Percentiles rank a stretch among this genome's conserved stretches.
phyloP scores from a whole-genome alignment of 2,797 vertebrate species.

The Myotis myotis region DNA sequence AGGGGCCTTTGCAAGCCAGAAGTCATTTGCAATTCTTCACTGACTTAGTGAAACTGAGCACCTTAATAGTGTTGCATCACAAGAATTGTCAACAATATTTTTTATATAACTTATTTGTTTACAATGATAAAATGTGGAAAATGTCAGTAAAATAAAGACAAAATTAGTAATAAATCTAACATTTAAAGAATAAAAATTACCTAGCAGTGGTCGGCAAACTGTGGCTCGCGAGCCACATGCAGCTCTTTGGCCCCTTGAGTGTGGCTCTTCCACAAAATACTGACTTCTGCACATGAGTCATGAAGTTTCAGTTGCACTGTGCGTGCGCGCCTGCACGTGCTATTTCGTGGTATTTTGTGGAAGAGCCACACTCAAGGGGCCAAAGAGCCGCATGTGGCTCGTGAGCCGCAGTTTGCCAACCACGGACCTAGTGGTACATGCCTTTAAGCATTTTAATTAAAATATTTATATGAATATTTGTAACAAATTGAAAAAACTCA shows the following conservation, averaged over 20 bases:
- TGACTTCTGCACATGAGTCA: too few relatives aligned
- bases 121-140: neutral
- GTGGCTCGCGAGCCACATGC: too few relatives aligned
- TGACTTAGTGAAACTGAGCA: neutral
- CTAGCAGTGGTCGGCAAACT: neutral
- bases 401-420: too few relatives aligned
- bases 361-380: too few relatives aligned
- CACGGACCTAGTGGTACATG: neutral
- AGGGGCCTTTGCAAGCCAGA: neutral
- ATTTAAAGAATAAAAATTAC: neutral
- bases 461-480: neutral
- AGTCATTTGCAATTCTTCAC: neutral
- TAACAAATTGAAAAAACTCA: neutral
- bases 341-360: too few relatives aligned
- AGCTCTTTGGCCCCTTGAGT: too few relatives aligned
- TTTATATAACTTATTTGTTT: neutral
- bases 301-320: too few relatives aligned
- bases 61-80: neutral
- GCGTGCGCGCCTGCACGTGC: rapidly evolving
- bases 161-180: neutral
- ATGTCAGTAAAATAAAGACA: neutral
- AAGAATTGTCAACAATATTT: neutral
- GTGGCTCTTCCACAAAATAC: too few relatives aligned
- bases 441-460: neutral
- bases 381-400: too few relatives aligned